Conservation (phyloP, 1,140 invertebrate genomes). For the Choristoneura fumiferana region DNA sequence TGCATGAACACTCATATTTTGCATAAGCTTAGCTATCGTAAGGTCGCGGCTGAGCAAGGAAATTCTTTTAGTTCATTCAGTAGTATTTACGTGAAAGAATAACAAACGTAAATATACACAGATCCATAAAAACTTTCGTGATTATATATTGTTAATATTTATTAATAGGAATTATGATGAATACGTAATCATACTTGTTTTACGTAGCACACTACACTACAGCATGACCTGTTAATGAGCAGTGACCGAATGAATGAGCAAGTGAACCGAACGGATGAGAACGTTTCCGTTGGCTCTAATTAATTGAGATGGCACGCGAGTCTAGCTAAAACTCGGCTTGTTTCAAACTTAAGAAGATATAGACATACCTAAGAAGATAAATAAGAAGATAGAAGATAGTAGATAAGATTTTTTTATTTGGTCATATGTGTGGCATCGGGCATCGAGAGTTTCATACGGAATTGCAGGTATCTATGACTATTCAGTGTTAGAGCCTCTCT, state of each 20-base stretch:
- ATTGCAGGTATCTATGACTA: neutral
- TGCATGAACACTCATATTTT: too few relatives aligned
- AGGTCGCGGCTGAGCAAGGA: too few relatives aligned
- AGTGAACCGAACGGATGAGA: conserved; percentile 9
- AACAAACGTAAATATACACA: too few relatives aligned
- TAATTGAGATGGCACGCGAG: conserved; percentile 11
- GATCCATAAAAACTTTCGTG: too few relatives aligned
- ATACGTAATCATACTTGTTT: too few relatives aligned
- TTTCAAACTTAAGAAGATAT: neutral
- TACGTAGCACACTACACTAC: too few relatives aligned
- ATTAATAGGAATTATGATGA: too few relatives aligned
- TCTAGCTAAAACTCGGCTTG: conserved; percentile 1
- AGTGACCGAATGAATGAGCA: neutral
- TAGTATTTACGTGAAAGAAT: too few relatives aligned
- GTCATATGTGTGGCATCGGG: neutral
- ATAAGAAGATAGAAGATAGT: neutral
- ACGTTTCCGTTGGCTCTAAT: neutral
- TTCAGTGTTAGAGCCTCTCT: neutral
- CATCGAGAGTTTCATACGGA: neutral
- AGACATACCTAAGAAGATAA: neutral
- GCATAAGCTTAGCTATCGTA: too few relatives aligned
- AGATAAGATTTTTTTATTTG: neutral
- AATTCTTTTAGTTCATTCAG: too few relatives aligned
- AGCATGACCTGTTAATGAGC: neutral
- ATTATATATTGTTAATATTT: too few relatives aligned